A percentile compares a stretch with the other conserved stretches of the same genome.
phyloP scores from a whole-genome alignment of 2,888 invertebrate genomes.

The Heliconius ethilla region DNA sequence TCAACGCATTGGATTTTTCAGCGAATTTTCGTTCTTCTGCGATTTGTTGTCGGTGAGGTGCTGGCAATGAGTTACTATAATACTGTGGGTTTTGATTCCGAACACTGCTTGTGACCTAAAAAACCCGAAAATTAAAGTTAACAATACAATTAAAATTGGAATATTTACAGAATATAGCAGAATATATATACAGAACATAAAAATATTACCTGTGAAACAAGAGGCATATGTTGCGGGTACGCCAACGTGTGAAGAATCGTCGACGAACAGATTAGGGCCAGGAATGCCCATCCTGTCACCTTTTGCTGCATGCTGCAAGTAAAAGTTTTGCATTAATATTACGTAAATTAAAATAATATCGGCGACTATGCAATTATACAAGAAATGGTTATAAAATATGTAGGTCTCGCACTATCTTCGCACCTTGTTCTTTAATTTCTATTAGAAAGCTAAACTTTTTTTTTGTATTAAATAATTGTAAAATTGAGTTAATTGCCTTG shows the following conservation, averaged over 20 bases:
- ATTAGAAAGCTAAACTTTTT: constrained; percentile 76
- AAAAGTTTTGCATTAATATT: constrained; percentile 24
- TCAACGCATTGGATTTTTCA: constrained; percentile 93
- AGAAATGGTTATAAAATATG: constrained; percentile 59
- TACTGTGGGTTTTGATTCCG: constrained; percentile 76
- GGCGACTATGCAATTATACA: constrained; percentile 47
- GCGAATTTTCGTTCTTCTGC: constrained; percentile 89
- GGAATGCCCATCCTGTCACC: constrained; percentile 85
- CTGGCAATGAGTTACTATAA: constrained; percentile 74
- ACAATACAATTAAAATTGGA: not conserved
- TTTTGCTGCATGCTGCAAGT: constrained; percentile 83
- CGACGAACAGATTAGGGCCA: constrained; percentile 86
- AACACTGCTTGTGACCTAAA: constrained; percentile 75
- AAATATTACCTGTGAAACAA: constrained; percentile 71
- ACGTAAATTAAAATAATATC: not conserved
- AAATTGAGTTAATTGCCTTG: constrained; percentile 75
- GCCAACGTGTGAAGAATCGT: constrained; percentile 85
- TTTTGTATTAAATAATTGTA: constrained; percentile 64
- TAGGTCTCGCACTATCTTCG: not conserved
- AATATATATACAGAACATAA: too few relatives aligned
- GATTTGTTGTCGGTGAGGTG: constrained; percentile 64
- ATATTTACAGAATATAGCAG: not conserved
- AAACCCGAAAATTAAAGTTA: not conserved
- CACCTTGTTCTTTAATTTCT: constrained; percentile 52
- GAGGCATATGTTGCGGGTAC: constrained; percentile 81